These are phyloP conservation scores for Steatornis caripensis DNA, from an alignment of 2,113 vertebrate species.

Conservation along the genomic window DNA sequence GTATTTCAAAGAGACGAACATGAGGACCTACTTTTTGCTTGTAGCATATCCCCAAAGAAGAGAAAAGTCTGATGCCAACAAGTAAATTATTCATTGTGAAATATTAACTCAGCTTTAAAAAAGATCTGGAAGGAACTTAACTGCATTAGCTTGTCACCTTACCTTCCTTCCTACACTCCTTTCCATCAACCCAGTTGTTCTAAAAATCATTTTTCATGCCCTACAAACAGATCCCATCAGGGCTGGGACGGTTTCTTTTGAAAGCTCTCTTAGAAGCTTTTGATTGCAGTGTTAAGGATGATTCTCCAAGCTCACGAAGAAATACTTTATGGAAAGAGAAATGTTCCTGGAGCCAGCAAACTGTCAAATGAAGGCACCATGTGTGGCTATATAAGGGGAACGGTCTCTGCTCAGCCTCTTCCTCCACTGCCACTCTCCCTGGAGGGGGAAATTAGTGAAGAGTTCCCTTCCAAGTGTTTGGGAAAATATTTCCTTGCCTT, in stretches of 20 bases:
- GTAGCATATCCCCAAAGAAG: background rate
- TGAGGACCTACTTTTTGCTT: background rate
- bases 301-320: background rate
- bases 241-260: background rate
- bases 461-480: background rate
- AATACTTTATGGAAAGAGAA: background rate
- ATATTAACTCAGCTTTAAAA: background rate
- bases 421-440: background rate
- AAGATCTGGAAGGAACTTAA: background rate
- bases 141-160: background rate
- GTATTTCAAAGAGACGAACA: background rate
- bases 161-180: background rate
- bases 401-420: background rate
- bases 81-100: slow-evolving; percentile 24
- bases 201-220: background rate
- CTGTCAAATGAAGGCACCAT: background rate
- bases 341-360: background rate
- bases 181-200: background rate
- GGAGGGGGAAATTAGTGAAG: background rate
- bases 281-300: background rate
- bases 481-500: background rate
- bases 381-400: background rate
- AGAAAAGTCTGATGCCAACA: slow-evolving; percentile 18
- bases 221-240: background rate
- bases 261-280: background rate